These are phyloP conservation scores for Amazona finschi DNA, from an alignment of 2,797 vertebrate genomes.

Conservation along the genomic window DNA sequence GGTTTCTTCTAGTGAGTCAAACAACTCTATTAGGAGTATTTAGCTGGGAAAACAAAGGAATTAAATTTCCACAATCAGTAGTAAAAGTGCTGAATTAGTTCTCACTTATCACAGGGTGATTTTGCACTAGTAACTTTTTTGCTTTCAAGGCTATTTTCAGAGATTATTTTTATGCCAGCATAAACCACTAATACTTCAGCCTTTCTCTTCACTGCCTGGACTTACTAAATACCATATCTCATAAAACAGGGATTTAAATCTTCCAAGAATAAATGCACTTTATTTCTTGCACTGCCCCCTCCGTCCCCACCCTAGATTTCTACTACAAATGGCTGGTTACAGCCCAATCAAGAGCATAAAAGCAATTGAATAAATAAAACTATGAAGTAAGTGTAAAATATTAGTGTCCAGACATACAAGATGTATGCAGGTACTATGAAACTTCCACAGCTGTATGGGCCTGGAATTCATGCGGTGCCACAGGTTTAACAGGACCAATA, in stretches of 20 bases:
- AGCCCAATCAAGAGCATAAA: conserved; percentile 74
- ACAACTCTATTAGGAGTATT: background rate
- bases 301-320: conserved; percentile 59
- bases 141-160: background rate
- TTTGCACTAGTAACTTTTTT: background rate
- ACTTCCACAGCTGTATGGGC: conserved; percentile 71
- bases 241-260: conserved; percentile 73
- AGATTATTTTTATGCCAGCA: conserved; percentile 40
- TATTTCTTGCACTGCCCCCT: conserved; percentile 47
- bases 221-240: conserved; percentile 60
- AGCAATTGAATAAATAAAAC: conserved; percentile 78
- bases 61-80: background rate
- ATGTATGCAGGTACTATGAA: conserved; percentile 73
- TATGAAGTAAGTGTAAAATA: conserved; percentile 85
- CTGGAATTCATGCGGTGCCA: conserved; percentile 62
- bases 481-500: conserved; percentile 76
- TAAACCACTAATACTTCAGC: conserved; percentile 15
- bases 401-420: conserved; percentile 77
- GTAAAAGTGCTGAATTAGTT: background rate
- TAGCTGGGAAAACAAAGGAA: background rate
- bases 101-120: background rate
- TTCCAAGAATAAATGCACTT: conserved; percentile 69
- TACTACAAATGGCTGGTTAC: conserved; percentile 72
- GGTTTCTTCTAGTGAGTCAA: background rate
- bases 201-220: conserved; percentile 36